These are phyloP conservation scores for Drosophila setosimentum DNA, from an alignment of 2,888 invertebrate genomes.

Conservation along the genomic window DNA sequence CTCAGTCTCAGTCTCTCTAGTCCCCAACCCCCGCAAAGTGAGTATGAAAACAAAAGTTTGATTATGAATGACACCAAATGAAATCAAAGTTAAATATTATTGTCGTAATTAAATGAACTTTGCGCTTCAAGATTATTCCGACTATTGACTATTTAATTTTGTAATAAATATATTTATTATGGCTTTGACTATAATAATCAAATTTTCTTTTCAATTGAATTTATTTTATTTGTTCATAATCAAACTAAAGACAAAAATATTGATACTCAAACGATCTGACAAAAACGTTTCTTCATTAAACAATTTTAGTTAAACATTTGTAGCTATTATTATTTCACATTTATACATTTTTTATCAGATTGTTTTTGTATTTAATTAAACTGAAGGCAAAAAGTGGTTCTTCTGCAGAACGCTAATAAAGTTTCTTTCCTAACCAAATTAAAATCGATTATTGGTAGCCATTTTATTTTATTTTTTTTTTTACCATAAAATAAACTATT, in stretches of 20 bases:
- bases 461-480: neutral
- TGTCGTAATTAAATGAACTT: neutral
- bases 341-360: neutral
- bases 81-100: neutral
- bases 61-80: neutral
- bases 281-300: neutral
- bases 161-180: no score
- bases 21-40: conserved; percentile 30
- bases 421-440: neutral
- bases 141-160: neutral
- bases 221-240: neutral
- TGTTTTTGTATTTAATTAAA: neutral
- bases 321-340: neutral
- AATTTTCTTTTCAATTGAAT: neutral
- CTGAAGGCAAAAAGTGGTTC: neutral
- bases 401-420: neutral
- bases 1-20: neutral
- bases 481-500: neutral
- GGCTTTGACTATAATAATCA: neutral
- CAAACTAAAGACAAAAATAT: neutral
- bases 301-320: neutral
- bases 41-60: neutral
- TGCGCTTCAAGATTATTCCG: neutral
- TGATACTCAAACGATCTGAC: accelerated
- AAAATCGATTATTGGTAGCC: neutral